A percentile compares a stretch with the other conserved stretches of the same genome.
Conservation (phyloP, 2,113 vertebrate species). For the Anolis carolinensis region DNA sequence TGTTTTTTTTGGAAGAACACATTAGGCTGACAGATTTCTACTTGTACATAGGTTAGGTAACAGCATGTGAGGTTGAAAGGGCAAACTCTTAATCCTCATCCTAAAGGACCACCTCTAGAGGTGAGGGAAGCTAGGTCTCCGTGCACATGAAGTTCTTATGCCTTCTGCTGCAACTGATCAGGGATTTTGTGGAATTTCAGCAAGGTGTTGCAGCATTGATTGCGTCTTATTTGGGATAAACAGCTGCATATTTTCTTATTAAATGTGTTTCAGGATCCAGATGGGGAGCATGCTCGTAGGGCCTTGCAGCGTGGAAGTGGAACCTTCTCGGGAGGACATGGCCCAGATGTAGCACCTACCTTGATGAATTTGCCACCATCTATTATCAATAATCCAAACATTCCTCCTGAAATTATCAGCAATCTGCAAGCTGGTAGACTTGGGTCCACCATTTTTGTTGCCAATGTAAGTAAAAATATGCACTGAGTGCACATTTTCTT, state of each 20-base stretch:
- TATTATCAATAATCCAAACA: constrained; percentile 96
- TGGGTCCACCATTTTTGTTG: constrained; percentile 94
- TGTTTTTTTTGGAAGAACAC: constrained; percentile 61
- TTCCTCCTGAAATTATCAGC: constrained; percentile 93
- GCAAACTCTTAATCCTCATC: constrained; percentile 63
- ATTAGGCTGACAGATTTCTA: constrained; percentile 65
- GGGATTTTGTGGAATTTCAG: constrained; percentile 59
- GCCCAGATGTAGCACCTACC: constrained; percentile 85
- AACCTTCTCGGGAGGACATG: constrained; percentile 83
- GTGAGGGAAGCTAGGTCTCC: constrained; percentile 60
- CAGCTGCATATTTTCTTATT: constrained; percentile 46
- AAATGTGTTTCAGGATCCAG: constrained; percentile 85
- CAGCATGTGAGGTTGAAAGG: constrained; percentile 67
- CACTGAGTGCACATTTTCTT: neutral
- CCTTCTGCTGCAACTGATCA: constrained; percentile 61
- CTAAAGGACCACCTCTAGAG: constrained; percentile 68
- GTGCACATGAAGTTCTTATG: constrained; percentile 52
- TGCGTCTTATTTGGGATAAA: constrained; percentile 28
- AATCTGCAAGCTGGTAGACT: constrained; percentile 93
- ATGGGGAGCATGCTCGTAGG: constrained; percentile 94
- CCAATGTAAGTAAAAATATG: constrained; percentile 86
- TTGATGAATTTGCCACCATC: constrained; percentile 91
- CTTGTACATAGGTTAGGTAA: constrained; percentile 71
- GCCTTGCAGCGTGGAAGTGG: constrained; percentile 88
- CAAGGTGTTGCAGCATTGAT: constrained; percentile 35